Percentiles rank a stretch among this genome's conserved stretches.
Evolutionary conservation across 2,797 vertebrate genomes (phyloP).

Genomic region (Myotis daubentonii): DNA sequence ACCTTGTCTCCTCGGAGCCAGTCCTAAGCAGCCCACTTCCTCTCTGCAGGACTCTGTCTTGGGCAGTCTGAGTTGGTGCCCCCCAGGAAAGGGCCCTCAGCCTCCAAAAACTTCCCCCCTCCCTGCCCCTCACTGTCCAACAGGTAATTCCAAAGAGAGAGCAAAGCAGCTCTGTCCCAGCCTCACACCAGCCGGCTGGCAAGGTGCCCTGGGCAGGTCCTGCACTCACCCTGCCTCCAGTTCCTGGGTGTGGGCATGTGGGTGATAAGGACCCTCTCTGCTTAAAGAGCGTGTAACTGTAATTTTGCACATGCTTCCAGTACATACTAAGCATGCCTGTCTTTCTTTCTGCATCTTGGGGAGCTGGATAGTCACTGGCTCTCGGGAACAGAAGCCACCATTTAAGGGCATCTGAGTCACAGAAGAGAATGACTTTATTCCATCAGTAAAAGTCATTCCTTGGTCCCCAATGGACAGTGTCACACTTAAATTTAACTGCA

Average conservation of each 20-base stretch:
- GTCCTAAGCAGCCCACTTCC: background rate
- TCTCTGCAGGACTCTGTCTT: background rate
- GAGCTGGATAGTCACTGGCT: background rate
- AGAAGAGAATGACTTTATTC: background rate
- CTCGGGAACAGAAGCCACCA: background rate
- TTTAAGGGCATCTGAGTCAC: background rate
- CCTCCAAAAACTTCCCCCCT: background rate
- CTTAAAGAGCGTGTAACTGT: background rate
- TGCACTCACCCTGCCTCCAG: background rate
- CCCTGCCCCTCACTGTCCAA: background rate
- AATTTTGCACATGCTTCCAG: background rate
- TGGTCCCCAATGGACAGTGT: background rate
- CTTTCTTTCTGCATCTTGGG: background rate
- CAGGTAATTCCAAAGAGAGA: background rate
- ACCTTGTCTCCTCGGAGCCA: background rate
- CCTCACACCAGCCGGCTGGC: rapidly evolving
- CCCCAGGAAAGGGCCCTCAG: background rate
- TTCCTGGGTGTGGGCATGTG: background rate
- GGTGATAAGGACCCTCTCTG: background rate
- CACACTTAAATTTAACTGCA: background rate
- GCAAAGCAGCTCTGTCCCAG: rapidly evolving
- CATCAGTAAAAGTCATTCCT: background rate
- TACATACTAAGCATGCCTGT: background rate
- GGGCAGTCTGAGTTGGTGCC: rapidly evolving
- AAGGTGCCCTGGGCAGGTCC: background rate